Evolutionary conservation across 1,140 invertebrate species (phyloP).

Genomic region (Bombus waltoni): DNA sequence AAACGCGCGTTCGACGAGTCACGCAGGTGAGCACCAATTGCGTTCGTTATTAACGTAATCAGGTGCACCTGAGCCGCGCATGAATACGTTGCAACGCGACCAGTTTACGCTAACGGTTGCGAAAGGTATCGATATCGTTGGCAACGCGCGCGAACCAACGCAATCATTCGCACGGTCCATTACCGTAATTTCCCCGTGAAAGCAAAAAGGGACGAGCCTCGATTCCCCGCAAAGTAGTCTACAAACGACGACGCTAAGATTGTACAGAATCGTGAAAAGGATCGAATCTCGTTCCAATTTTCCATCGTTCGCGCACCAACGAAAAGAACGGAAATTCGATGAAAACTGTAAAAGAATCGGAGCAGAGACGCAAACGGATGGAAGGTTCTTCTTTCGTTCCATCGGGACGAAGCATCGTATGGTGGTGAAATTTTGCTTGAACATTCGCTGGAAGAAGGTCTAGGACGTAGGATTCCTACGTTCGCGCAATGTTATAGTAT

Average conservation of each 20-base stretch:
- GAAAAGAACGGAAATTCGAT: no score
- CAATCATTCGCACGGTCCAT: neutral
- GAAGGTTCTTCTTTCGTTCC: neutral
- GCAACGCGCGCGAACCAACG: neutral
- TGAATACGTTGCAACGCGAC: slow-evolving; percentile 35
- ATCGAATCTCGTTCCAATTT: slow-evolving; percentile 22
- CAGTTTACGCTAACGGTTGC: slow-evolving; percentile 55
- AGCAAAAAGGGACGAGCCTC: neutral
- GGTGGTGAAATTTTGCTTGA: slow-evolving; percentile 16
- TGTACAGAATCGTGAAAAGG: neutral
- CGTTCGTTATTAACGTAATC: slow-evolving; percentile 66
- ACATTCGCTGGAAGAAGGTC: neutral
- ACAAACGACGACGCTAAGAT: neutral
- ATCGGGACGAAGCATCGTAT: neutral
- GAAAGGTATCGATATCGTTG: slow-evolving; percentile 20
- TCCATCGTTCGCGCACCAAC: no score
- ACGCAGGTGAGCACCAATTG: slow-evolving; percentile 62
- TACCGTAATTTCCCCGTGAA: neutral
- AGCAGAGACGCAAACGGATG: neutral
- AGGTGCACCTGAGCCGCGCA: slow-evolving; percentile 60
- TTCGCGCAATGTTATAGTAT: neutral
- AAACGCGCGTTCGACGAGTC: slow-evolving; percentile 56
- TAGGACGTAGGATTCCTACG: neutral
- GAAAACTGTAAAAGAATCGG: no score
- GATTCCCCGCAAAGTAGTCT: neutral